These are phyloP conservation scores for Muraenolepis orangiensis DNA, from an alignment of 2,797 vertebrate species.

Conservation along the genomic window DNA sequence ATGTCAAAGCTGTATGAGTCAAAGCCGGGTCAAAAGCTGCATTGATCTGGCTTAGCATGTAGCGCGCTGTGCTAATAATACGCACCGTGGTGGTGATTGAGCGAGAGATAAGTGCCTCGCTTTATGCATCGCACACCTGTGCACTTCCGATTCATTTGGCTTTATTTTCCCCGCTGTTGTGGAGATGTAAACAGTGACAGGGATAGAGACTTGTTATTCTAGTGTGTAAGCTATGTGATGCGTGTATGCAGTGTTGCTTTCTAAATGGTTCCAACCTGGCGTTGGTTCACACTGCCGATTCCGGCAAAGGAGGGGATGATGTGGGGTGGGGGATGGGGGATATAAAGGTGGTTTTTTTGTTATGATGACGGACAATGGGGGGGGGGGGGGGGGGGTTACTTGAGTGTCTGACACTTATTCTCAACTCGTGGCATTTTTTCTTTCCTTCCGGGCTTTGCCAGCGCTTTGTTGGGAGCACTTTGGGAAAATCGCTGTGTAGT, in stretches of 20 bases:
- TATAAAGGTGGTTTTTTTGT: too few relatives aligned
- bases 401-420: neutral
- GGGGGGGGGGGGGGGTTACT: too few relatives aligned
- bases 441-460: neutral
- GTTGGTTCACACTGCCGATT: neutral
- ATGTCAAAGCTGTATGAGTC: slow-evolving; percentile 35
- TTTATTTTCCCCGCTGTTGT: neutral
- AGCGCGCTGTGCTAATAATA: slow-evolving; percentile 35
- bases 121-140: neutral
- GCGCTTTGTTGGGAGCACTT: neutral
- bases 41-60: slow-evolving; percentile 41
- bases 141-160: neutral
- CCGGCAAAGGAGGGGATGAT: neutral
- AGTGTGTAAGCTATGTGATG: neutral
- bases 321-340: too few relatives aligned
- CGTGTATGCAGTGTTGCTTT: neutral
- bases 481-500: too few relatives aligned
- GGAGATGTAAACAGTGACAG: neutral
- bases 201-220: neutral
- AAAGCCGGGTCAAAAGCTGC: too few relatives aligned
- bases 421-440: neutral
- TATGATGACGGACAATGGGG: neutral
- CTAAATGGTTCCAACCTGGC: neutral
- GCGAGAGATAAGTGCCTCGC: neutral
- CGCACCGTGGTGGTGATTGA: neutral